Conservation (phyloP, 2,113 vertebrate species). For the Brachyistius frenatus region DNA sequence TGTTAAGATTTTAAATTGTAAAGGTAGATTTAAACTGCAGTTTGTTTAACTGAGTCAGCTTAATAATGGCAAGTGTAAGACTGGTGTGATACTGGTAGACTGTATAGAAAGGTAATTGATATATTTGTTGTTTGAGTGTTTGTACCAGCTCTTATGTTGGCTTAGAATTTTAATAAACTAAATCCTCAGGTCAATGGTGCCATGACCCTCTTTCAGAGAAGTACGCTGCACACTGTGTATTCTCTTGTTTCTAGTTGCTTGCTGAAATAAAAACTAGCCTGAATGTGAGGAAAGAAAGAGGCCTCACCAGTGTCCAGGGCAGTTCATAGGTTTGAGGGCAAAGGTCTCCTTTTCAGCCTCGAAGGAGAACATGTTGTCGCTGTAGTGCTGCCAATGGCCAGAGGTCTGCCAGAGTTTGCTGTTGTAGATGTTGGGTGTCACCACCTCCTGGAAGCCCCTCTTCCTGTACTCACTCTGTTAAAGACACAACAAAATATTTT, state of each 20-base stretch:
- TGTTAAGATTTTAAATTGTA: no score
- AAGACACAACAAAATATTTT: neutral
- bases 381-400: conserved; percentile 98
- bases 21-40: no score
- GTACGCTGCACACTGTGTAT: neutral
- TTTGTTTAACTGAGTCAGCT: no score
- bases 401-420: conserved; percentile 98
- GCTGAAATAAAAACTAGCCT: neutral
- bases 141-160: no score
- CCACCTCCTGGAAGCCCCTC: conserved; percentile 96
- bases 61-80: no score
- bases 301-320: conserved; percentile 95
- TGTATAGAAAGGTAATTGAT: no score
- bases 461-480: conserved; percentile 92
- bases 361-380: conserved; percentile 99
- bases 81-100: no score
- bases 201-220: no score
- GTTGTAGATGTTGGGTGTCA: conserved; percentile 97
- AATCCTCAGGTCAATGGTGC: no score
- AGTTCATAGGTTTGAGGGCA: conserved; percentile 99
- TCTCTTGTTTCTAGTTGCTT: neutral
- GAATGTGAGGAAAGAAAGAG: neutral
- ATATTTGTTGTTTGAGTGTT: no score
- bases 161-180: no score
- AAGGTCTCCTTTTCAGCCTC: conserved; percentile 96